A percentile compares a stretch with the other conserved stretches of the same genome.
phyloP scores from a whole-genome alignment of 2,797 vertebrate species.

The Hydrophis major region DNA sequence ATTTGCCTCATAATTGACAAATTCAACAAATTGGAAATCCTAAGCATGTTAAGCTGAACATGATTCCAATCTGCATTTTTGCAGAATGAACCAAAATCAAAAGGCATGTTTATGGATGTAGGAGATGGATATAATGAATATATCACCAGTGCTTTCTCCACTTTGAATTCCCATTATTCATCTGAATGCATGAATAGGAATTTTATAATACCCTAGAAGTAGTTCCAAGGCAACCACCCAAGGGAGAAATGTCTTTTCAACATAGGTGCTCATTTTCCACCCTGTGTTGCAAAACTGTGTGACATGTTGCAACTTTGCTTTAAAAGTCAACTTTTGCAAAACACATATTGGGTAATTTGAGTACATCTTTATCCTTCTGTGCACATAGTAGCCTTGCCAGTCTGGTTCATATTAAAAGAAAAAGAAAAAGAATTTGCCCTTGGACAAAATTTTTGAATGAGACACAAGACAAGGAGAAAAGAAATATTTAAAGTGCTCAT shows the following conservation, averaged over 20 bases:
- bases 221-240: conserved; percentile 58
- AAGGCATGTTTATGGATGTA: neutral
- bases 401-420: conserved; percentile 42
- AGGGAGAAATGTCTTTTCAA: conserved; percentile 58
- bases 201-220: conserved; percentile 23
- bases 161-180: neutral
- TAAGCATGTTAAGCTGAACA: neutral
- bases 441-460: conserved; percentile 55
- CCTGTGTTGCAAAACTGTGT: conserved; percentile 67
- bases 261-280: conserved; percentile 60
- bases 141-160: neutral
- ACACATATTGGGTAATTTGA: conserved; percentile 68
- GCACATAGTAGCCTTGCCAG: conserved; percentile 63
- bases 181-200: neutral
- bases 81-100: neutral
- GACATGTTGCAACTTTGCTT: conserved; percentile 64
- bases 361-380: conserved; percentile 59
- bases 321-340: conserved; percentile 64
- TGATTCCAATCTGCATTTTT: neutral
- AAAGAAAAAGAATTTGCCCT: conserved; percentile 52
- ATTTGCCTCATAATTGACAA: neutral
- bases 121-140: neutral
- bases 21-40: neutral
- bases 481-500: conserved; percentile 32
- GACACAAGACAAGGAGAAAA: conserved; percentile 35